phyloP scores from a whole-genome alignment of 1,140 invertebrate genomes.

The Aporrectodea caliginosa region DNA sequence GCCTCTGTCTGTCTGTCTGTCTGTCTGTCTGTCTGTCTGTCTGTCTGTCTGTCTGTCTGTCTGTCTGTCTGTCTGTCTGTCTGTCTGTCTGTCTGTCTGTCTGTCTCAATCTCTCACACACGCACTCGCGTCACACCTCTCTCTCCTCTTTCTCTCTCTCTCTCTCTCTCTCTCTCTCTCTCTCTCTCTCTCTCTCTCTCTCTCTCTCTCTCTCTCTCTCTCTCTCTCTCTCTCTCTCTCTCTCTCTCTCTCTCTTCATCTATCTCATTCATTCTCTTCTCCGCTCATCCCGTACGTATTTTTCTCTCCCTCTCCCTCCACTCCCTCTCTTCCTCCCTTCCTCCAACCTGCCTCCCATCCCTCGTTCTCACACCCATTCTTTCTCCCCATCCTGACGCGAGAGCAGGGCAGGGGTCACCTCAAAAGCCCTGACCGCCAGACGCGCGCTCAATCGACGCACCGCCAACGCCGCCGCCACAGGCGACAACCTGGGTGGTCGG shows the following conservation, averaged over 20 bases:
- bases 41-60: too few species aligned
- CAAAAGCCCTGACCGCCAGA: too few species aligned
- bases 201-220: not conserved
- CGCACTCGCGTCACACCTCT: too few species aligned
- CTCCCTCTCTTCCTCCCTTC: not conserved
- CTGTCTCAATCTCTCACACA: too few species aligned
- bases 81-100: too few species aligned
- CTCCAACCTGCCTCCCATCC: not conserved
- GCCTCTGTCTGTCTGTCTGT: too few species aligned
- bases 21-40: too few species aligned
- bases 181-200: conserved; percentile 1
- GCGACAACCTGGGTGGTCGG: too few species aligned
- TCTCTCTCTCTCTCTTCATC: not conserved
- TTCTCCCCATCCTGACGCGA: not conserved
- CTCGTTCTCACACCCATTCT: not conserved
- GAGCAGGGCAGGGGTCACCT: too few species aligned
- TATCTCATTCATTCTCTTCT: not conserved
- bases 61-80: too few species aligned
- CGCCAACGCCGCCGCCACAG: too few species aligned
- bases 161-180: conserved; percentile 1
- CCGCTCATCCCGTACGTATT: not conserved
- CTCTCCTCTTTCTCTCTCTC: not conserved
- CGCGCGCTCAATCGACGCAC: too few species aligned
- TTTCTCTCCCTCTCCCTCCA: not conserved
- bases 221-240: not conserved